These are phyloP conservation scores for Lepeophtheirus nordmannii DNA, from an alignment of 2,888 invertebrate genomes.

Conservation along the genomic window DNA sequence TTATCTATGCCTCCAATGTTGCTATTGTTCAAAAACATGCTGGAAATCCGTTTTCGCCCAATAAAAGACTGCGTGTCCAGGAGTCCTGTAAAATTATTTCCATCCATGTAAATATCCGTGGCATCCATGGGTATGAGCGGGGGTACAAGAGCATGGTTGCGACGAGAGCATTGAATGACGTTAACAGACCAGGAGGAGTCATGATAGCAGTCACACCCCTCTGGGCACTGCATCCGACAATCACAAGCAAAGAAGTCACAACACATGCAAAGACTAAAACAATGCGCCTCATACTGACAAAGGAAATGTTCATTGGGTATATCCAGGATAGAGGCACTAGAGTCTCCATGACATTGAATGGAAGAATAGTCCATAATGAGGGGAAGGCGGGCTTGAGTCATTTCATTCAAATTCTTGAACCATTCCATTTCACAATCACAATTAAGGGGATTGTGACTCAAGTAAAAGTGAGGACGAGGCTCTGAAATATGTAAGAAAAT, in stretches of 20 bases:
- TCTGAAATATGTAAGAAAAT: conserved; percentile 32
- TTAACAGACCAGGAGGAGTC: conserved; percentile 85
- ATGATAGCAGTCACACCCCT: conserved; percentile 83
- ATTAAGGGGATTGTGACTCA: conserved; percentile 81
- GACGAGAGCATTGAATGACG: conserved; percentile 73
- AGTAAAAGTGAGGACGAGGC: conserved; percentile 71
- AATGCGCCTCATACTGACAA: conserved; percentile 79
- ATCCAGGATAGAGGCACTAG: conserved; percentile 28
- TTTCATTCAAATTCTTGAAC: conserved; percentile 74
- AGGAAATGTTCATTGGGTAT: conserved; percentile 51
- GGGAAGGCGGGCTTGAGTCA: conserved; percentile 53
- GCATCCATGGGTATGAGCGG: conserved; percentile 82
- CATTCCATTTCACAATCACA: conserved; percentile 93
- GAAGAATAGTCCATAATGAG: conserved; percentile 49
- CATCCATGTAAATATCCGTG: conserved; percentile 81
- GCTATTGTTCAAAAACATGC: conserved; percentile 73
- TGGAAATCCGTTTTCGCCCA: conserved; percentile 72
- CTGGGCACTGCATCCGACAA: conserved; percentile 90
- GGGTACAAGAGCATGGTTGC: conserved; percentile 65
- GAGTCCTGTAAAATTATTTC: conserved; percentile 72
- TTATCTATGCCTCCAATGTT: conserved; percentile 69
- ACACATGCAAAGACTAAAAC: conserved; percentile 84
- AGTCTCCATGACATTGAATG: conserved; percentile 59
- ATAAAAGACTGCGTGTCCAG: conserved; percentile 76
- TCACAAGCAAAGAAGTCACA: conserved; percentile 94